phyloP scores from a whole-genome alignment of 2,888 invertebrate species.

The Caenorhabditis angaria region DNA sequence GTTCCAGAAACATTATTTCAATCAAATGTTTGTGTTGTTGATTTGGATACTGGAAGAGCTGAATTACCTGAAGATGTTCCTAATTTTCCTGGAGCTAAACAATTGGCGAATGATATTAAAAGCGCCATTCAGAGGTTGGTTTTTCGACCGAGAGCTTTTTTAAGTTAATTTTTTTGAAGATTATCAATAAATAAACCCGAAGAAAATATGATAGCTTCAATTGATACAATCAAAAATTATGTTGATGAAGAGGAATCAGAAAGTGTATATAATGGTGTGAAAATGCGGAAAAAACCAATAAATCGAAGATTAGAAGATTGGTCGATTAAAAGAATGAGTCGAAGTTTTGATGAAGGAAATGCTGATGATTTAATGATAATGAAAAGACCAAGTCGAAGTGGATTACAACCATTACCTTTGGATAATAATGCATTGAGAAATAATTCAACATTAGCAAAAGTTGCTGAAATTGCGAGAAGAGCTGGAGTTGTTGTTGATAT shows the following conservation, averaged over 20 bases:
- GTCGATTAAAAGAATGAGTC: conserved; percentile 75
- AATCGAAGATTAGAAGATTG: conserved; percentile 45
- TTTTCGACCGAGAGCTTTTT: background rate
- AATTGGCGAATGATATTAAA: conserved; percentile 59
- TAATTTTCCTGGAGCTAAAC: conserved; percentile 84
- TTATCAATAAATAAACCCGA: background rate
- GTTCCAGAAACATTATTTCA: conserved; percentile 69
- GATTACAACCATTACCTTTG: conserved; percentile 61
- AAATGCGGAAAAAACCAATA: conserved; percentile 29
- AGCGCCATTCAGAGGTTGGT: conserved; percentile 42
- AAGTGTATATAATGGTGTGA: conserved; percentile 24
- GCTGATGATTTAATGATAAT: conserved; percentile 34
- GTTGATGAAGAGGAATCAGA: conserved; percentile 10
- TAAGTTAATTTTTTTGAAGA: conserved; percentile 1
- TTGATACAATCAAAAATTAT: conserved; percentile 14
- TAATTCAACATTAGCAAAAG: conserved; percentile 80
- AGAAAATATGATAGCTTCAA: conserved; percentile 33
- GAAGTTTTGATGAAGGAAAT: conserved; percentile 73
- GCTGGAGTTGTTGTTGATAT: conserved; percentile 77
- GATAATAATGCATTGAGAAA: conserved; percentile 77
- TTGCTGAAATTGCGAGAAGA: conserved; percentile 86
- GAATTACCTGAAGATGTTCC: conserved; percentile 95
- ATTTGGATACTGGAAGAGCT: conserved; percentile 90
- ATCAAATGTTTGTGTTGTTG: conserved; percentile 91
- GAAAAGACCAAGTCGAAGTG: conserved; percentile 44